Base-by-base conservation (phyloP, 1,140 invertebrate species). In the Psix sp. region DNA sequence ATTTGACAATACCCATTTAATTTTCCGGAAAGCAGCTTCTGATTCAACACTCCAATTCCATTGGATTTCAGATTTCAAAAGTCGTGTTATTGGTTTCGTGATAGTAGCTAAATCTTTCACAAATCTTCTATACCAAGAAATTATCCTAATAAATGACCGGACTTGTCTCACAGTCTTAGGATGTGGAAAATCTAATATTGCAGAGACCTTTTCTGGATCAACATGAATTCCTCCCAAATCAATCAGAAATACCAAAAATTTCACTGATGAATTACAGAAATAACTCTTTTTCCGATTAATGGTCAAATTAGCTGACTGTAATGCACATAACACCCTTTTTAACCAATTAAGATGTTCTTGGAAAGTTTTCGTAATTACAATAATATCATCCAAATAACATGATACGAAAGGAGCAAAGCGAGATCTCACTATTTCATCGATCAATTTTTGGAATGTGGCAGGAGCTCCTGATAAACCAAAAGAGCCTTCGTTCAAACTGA, bases 81-180 rank as follows among this genome's bases (percentile, higher is more conserved):
- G 26, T 0, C 29, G 3, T 1, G 14, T 35, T 11, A 43, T 29
- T 7, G 52, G 39, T 35, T 42, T 39, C 7, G 29, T 17, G 9
- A 45, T 5, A 9, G 26, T 59, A 2, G 54, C 26, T 18, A 36
- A 87, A 62, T 82, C 70, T 35, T 40, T 31, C 7, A 86, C 79
- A 59, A 88, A 87, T 20, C 79, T 42, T 0, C 79, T 45, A 51
- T 85, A 85, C 81, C 83, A 83, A 7, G 51, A 76, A 10, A 63
- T 52, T 13, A 80, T 74, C 0, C 79, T 80, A 4, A 85, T 13
- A 16, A 80, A 76, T 5, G 45, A 15, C 2, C 26, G 77, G 1
- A 65, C 39, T 26, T 77, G 31, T 24, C 66, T 45, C 0, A 76
- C 56, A 0, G 35, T 74, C 13, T 52, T 70, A 2, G 70, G 66